Evolutionary conservation across 2,888 invertebrate genomes (phyloP).

Genomic region (Allygus modestus): DNA sequence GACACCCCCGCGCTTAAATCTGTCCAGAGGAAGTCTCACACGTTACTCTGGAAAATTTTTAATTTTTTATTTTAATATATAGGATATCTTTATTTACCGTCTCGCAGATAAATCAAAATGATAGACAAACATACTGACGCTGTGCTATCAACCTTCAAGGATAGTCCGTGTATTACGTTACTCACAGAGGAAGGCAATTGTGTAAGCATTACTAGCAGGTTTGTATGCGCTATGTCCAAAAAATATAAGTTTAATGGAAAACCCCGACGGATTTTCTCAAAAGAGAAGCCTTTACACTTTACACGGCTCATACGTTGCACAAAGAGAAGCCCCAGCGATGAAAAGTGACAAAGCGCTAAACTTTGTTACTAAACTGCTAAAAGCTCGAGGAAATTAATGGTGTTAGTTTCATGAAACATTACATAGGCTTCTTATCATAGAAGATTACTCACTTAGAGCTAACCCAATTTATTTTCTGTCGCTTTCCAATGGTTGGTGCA

Average conservation of each 20-base stretch:
- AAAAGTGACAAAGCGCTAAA: slow-evolving; percentile 41
- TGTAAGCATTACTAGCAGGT: no score
- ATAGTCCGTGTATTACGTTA: no score
- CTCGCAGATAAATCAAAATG: no score
- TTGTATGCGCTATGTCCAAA: background rate
- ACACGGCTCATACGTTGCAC: slow-evolving; percentile 3
- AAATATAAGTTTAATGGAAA: slow-evolving; percentile 15
- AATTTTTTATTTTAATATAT: no score
- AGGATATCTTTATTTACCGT: no score
- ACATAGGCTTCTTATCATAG: slow-evolving; percentile 41
- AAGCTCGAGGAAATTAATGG: slow-evolving; percentile 36
- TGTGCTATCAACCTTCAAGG: no score
- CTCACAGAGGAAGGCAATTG: no score
- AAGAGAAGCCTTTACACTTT: slow-evolving; percentile 19
- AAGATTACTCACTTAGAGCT: slow-evolving; percentile 4
- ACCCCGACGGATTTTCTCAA: background rate
- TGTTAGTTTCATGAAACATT: slow-evolving; percentile 43
- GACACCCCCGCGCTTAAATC: no score
- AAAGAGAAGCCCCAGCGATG: slow-evolving; percentile 10
- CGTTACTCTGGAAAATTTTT: no score
- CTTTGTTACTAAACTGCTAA: slow-evolving; percentile 45
- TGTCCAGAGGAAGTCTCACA: no score
- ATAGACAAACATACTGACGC: no score
- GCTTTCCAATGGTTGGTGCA: background rate
- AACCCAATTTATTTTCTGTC: background rate